A percentile compares a stretch with the other conserved stretches of the same genome.
Conservation (phyloP, 2,797 vertebrate species). For the Spinus pinus region DNA sequence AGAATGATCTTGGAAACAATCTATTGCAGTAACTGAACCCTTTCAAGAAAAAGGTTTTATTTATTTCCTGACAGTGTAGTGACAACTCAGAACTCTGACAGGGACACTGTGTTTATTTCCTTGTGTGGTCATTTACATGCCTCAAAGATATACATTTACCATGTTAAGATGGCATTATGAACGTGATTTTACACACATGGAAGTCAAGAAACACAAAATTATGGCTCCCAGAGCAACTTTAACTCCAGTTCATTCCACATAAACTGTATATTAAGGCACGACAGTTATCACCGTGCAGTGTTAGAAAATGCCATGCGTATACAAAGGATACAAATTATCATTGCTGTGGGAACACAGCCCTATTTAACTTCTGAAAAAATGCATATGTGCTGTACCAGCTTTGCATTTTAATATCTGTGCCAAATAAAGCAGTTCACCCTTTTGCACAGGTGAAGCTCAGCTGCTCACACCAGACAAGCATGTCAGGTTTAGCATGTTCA, state of each 20-base stretch:
- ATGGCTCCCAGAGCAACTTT: conserved; percentile 56
- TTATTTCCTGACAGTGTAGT: conserved; percentile 4
- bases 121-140: conserved; percentile 51
- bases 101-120: conserved; percentile 20
- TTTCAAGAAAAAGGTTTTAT: conserved; percentile 15
- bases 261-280: conserved; percentile 33
- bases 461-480: not conserved
- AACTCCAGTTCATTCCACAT: conserved; percentile 25
- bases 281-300: conserved; percentile 16
- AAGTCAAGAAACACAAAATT: conserved; percentile 46
- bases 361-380: conserved; percentile 14
- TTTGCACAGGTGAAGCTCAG: not conserved
- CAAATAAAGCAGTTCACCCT: not conserved
- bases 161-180: conserved; percentile 37
- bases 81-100: not conserved
- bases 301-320: not conserved
- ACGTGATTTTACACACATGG: conserved; percentile 22
- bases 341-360: conserved; percentile 14
- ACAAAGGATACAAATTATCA: conserved; percentile 10
- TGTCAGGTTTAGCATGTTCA: not conserved
- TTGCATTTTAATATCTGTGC: conserved; percentile 3
- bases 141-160: conserved; percentile 32
- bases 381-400: not conserved
- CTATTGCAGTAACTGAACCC: not conserved
- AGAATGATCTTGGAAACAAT: not conserved